These are phyloP conservation scores for Camelus dromedarius DNA, from an alignment of 2,113 vertebrate genomes.

Conservation along the genomic window DNA sequence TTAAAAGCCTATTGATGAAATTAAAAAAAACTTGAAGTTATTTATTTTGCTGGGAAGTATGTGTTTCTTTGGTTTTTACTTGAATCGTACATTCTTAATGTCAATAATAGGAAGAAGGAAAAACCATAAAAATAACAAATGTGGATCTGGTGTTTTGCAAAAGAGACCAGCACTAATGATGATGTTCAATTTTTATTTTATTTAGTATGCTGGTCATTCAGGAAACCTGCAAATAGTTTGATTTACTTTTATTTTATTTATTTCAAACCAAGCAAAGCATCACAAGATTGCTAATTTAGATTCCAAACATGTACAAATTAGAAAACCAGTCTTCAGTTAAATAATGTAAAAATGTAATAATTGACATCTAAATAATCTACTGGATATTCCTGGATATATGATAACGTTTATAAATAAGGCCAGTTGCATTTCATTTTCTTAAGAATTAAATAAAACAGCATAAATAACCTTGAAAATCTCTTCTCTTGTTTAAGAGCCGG, in stretches of 20 bases:
- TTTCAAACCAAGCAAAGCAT: constrained; percentile 62
- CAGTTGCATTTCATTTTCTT: constrained; percentile 74
- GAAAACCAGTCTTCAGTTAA: constrained; percentile 59
- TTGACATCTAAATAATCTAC: constrained; percentile 48
- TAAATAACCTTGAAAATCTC: constrained; percentile 79
- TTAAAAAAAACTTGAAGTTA: neutral
- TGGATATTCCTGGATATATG: constrained; percentile 32
- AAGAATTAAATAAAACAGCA: constrained; percentile 66
- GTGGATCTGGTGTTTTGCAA: neutral
- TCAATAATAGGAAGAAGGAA: neutral
- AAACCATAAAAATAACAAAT: neutral
- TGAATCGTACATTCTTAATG: neutral
- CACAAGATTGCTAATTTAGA: constrained; percentile 29
- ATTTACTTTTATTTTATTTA: constrained; percentile 41
- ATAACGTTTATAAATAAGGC: constrained; percentile 52
- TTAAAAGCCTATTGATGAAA: neutral
- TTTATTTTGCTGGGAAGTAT: neutral
- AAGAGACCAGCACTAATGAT: neutral
- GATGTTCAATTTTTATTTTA: neutral
- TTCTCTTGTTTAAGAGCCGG: constrained; percentile 61
- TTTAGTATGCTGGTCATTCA: neutral
- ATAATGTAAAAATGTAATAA: constrained; percentile 74
- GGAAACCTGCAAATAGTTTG: neutral
- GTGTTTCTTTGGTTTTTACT: neutral
- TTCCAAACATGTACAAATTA: constrained; percentile 17